Evolutionary conservation across 2,888 invertebrate genomes (phyloP).

Genomic region (Sesia bembeciformis): DNA sequence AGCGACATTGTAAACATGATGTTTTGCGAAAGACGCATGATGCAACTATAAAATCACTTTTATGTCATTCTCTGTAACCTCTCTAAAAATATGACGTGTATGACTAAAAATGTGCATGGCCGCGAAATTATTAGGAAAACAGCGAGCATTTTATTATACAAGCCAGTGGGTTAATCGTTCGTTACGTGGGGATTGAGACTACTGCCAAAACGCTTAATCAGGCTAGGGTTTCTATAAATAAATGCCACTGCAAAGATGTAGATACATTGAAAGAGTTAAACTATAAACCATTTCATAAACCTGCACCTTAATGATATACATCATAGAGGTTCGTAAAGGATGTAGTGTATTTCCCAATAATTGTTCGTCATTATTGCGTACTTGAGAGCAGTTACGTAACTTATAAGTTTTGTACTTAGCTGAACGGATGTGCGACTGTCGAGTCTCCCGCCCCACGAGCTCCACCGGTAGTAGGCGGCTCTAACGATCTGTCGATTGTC

Average conservation of each 20-base stretch:
- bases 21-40: slow-evolving; percentile 29
- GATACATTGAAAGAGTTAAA: neutral
- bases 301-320: neutral
- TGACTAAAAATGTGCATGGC: slow-evolving; percentile 2
- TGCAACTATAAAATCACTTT: slow-evolving; percentile 19
- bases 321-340: neutral
- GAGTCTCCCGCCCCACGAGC: slow-evolving; percentile 4
- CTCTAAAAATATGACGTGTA: neutral
- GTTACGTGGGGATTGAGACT: neutral
- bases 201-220: neutral
- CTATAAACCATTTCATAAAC: neutral
- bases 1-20: slow-evolving; percentile 25
- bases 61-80: slow-evolving; percentile 4
- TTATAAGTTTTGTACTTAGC: neutral
- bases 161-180: neutral
- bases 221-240: neutral
- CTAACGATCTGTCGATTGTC: slow-evolving; percentile 32
- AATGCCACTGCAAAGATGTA: neutral
- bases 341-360: neutral
- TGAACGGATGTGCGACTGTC: slow-evolving; percentile 14
- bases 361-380: neutral
- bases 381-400: neutral
- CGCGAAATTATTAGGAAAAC: neutral
- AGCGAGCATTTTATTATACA: neutral
- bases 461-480: slow-evolving; percentile 22